phyloP scores from a whole-genome alignment of 2,888 invertebrate species.

The Platycheirus rosarum region DNA sequence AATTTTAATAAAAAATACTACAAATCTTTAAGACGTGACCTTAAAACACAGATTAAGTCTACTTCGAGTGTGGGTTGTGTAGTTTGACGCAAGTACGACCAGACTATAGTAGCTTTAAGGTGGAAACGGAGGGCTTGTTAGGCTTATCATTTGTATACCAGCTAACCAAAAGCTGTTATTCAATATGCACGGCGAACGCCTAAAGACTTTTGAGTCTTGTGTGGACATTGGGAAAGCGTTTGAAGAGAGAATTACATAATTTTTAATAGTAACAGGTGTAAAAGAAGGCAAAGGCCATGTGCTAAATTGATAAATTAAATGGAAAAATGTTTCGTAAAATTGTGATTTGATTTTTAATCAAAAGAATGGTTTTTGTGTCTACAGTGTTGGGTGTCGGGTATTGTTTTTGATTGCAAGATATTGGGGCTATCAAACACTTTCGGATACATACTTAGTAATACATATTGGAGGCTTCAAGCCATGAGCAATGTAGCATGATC shows the following conservation, averaged over 20 bases:
- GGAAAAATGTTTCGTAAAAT: background rate
- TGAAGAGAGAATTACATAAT: slow-evolving; percentile 7
- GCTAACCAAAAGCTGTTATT: background rate
- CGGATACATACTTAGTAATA: too few relatives aligned
- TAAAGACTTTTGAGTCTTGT: background rate
- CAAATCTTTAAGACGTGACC: slow-evolving; percentile 31
- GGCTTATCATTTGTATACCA: too few relatives aligned
- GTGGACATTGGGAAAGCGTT: slow-evolving; percentile 13
- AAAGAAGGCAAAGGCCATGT: slow-evolving; percentile 2
- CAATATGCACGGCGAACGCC: slow-evolving; percentile 29
- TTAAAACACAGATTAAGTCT: slow-evolving; percentile 51
- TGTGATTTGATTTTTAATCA: background rate
- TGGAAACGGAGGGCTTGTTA: too few relatives aligned
- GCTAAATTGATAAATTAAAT: slow-evolving; percentile 3
- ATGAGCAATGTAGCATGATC: too few relatives aligned
- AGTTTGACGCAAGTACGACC: too few relatives aligned
- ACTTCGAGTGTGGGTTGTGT: slow-evolving; percentile 18
- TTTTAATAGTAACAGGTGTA: slow-evolving; percentile 16
- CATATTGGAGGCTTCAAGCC: too few relatives aligned
- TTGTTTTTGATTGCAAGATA: too few relatives aligned
- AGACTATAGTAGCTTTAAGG: too few relatives aligned
- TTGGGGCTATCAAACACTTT: too few relatives aligned
- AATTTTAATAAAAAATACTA: too few relatives aligned
- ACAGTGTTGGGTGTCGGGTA: too few relatives aligned
- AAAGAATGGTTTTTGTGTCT: too few relatives aligned